Conservation (phyloP, 1,140 invertebrate genomes). For the Drosophila willistoni region DNA sequence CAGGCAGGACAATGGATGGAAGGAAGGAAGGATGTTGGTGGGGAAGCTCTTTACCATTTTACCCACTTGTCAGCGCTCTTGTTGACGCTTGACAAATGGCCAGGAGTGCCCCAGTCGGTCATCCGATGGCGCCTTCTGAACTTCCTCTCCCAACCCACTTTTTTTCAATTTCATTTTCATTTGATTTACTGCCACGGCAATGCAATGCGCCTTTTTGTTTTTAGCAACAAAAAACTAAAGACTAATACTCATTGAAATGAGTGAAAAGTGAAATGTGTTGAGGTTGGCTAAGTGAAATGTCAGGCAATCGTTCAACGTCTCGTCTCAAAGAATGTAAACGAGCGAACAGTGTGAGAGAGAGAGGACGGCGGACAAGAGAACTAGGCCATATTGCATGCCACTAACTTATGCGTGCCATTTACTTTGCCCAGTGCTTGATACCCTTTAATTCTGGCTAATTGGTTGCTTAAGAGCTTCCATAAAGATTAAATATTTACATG, state of each 20-base stretch:
- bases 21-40: neutral
- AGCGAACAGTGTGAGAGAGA: neutral
- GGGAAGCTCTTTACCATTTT: constrained; percentile 30
- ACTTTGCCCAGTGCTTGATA: neutral
- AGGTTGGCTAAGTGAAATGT: constrained; percentile 62
- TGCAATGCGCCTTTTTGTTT: constrained; percentile 54
- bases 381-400: constrained; percentile 48
- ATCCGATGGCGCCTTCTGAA: constrained; percentile 29
- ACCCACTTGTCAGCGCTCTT: constrained; percentile 72
- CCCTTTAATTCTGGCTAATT: constrained; percentile 9
- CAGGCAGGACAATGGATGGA: neutral
- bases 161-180: constrained; percentile 25
- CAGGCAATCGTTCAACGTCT: constrained; percentile 68
- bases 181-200: constrained; percentile 68
- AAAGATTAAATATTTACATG: constrained; percentile 12
- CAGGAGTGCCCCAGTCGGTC: constrained; percentile 26
- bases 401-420: constrained; percentile 45
- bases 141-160: neutral
- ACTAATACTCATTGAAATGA: constrained; percentile 60
- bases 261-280: constrained; percentile 62
- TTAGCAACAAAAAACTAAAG: constrained; percentile 42
- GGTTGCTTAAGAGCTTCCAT: constrained; percentile 12
- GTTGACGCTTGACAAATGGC: constrained; percentile 79
- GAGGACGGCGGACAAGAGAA: neutral
- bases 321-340: neutral